Conservation (phyloP, 2,797 vertebrate species). For the Orientallactaga sibirica region DNA sequence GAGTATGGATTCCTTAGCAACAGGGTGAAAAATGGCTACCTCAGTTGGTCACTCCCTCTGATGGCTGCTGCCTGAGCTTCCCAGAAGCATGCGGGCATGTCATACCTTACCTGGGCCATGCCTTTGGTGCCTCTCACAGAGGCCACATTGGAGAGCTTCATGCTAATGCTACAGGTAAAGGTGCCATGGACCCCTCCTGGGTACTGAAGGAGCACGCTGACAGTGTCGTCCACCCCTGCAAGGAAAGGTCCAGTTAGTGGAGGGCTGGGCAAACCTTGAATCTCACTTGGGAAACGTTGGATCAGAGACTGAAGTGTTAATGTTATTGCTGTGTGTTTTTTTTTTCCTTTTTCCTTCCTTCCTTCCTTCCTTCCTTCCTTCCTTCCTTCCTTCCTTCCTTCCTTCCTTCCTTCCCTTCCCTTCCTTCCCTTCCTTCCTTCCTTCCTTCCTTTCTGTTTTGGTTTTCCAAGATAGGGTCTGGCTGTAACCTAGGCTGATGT, state of each 20-base stretch:
- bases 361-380: no score
- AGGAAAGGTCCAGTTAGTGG: background rate
- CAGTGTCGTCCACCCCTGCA: slow-evolving; percentile 91
- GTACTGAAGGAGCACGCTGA: slow-evolving; percentile 91
- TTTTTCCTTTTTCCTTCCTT: no score
- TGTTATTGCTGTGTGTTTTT: no score
- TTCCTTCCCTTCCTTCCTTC: no score
- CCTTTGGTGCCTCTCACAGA: slow-evolving; percentile 90
- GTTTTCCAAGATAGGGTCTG: no score
- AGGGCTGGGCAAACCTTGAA: background rate
- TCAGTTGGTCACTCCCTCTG: no score
- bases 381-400: no score
- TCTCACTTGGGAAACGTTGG: no score
- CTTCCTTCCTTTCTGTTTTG: no score
- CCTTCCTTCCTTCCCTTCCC: no score
- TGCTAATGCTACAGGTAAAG: slow-evolving; percentile 87
- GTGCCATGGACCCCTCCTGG: slow-evolving; percentile 90
- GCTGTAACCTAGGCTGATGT: no score
- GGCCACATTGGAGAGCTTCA: slow-evolving; percentile 88
- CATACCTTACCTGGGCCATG: slow-evolving; percentile 87
- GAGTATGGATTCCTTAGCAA: background rate
- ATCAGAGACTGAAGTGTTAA: background rate
- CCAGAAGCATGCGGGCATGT: accelerated
- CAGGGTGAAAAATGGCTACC: accelerated
- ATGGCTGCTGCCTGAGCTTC: background rate